Base-by-base conservation (phyloP, 2,797 vertebrate genomes). In the Clarias laeviceps region DNA sequence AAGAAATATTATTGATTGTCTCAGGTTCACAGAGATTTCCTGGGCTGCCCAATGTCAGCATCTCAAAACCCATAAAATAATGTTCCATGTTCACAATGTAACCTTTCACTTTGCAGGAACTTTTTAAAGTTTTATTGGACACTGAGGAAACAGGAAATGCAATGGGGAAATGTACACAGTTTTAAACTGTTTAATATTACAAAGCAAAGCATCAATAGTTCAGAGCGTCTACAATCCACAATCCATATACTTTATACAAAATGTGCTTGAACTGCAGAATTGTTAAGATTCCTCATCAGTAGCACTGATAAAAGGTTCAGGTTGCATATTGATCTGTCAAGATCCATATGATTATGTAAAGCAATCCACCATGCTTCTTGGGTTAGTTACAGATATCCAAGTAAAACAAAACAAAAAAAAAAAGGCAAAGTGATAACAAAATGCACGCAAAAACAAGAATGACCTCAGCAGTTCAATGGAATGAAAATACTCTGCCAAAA, bases 361-460 rank as follows among this genome's bases (percentile, higher is more conserved):
- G 90, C 86, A 88, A 89, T 92, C 90, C 89, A 91, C 83, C 90
- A 88, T 90, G 91, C 91, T 84, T 90, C 91, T 90, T 83, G 90
- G 89, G 90, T 94, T 93, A 93, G 92, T 89, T 24, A 32, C 18
- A 64, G 20, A 45, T 37, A 64, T n/a, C 80, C 5, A 72, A 80
- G 12, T 61, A 59, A 9, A 84, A 56, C 54, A 40, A 74, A 73
- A 68, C 1, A 9, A 1, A 12, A 50, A 1, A 12, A 50, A 12
- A 50, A 12, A 59, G 17, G 1, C n/a, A 29, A 66, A 59, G 14
- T 22, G 40, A 54, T 14, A 3, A 12, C 14, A 82, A 27, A 64
- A 64, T 27, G 4, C 56, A 62, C 34, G 29, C 14, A 24, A 62
- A 45, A 64, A 80, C 50, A 40, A 24, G 50, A 45, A 73, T 32